Conservation (phyloP, 2,888 invertebrate species). For the Aspidiotus destructor region DNA sequence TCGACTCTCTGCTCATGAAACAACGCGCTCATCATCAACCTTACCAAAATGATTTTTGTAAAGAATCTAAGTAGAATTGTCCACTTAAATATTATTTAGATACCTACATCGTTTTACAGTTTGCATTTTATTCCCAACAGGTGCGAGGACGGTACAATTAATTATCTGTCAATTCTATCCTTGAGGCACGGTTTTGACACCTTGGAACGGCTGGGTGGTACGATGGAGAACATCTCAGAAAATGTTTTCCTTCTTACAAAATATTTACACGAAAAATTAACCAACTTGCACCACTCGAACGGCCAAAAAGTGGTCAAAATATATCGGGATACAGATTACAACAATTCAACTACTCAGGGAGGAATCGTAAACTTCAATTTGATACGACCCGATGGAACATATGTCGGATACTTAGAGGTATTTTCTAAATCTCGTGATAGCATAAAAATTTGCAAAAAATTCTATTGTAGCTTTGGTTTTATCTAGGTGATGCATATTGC, state of each 20-base stretch:
- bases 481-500: constrained; percentile 77
- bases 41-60: no score
- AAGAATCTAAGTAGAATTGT: no score
- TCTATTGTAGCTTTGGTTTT: constrained; percentile 21
- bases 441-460: no score
- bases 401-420: constrained; percentile 83
- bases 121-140: constrained; percentile 44
- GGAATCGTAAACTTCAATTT: constrained; percentile 84
- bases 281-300: constrained; percentile 59
- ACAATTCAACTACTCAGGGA: constrained; percentile 59
- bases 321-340: constrained; percentile 64
- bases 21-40: no score
- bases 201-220: constrained; percentile 54
- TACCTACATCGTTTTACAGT: no score
- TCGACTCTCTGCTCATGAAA: no score
- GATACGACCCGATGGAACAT: constrained; percentile 61
- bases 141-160: constrained; percentile 89
- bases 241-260: constrained; percentile 56
- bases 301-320: constrained; percentile 57
- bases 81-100: no score
- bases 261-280: constrained; percentile 57
- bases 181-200: constrained; percentile 74
- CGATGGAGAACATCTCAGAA: constrained; percentile 55
- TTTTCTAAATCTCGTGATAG: constrained; percentile 16
- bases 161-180: constrained; percentile 74